A percentile compares a stretch with the other conserved stretches of the same genome.
phyloP scores from a whole-genome alignment of 2,797 vertebrate species.

The Etheostoma perlongum region DNA sequence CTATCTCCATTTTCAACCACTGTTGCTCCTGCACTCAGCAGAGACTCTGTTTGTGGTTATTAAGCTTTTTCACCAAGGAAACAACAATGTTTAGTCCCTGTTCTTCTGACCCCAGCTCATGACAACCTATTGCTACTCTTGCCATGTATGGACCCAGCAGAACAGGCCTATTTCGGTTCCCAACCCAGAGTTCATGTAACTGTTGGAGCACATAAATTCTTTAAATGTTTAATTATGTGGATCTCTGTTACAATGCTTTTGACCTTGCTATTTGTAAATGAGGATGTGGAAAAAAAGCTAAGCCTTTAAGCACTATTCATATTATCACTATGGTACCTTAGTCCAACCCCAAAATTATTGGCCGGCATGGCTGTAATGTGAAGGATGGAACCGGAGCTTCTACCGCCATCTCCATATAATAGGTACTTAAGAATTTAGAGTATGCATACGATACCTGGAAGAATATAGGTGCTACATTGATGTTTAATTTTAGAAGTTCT shows the following conservation, averaged over 20 bases:
- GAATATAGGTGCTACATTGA: constrained; percentile 58
- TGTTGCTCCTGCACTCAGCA: constrained; percentile 81
- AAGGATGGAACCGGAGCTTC: constrained; percentile 34
- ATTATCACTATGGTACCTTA: constrained; percentile 63
- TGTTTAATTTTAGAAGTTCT: constrained; percentile 59
- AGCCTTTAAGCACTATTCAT: constrained; percentile 63
- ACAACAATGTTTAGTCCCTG: constrained; percentile 34
- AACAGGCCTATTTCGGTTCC: constrained; percentile 56
- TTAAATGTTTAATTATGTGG: constrained; percentile 60
- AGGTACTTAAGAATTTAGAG: constrained; percentile 50
- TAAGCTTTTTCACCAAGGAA: constrained; percentile 59
- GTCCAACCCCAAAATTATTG: constrained; percentile 29
- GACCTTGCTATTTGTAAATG: constrained; percentile 57
- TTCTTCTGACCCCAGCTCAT: constrained; percentile 51
- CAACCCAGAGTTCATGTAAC: constrained; percentile 68
- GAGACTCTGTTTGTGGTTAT: constrained; percentile 66
- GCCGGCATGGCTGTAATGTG: constrained; percentile 28
- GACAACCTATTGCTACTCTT: constrained; percentile 59
- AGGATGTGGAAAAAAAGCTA: constrained; percentile 58
- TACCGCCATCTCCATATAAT: constrained; percentile 46
- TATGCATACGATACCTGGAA: constrained; percentile 49
- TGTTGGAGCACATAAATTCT: constrained; percentile 68
- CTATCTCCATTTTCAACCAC: constrained; percentile 81
- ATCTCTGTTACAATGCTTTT: constrained; percentile 68
- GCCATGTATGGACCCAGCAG: constrained; percentile 62